These are phyloP conservation scores for Brotula barbata DNA, from an alignment of 2,797 vertebrate species.

Conservation along the genomic window DNA sequence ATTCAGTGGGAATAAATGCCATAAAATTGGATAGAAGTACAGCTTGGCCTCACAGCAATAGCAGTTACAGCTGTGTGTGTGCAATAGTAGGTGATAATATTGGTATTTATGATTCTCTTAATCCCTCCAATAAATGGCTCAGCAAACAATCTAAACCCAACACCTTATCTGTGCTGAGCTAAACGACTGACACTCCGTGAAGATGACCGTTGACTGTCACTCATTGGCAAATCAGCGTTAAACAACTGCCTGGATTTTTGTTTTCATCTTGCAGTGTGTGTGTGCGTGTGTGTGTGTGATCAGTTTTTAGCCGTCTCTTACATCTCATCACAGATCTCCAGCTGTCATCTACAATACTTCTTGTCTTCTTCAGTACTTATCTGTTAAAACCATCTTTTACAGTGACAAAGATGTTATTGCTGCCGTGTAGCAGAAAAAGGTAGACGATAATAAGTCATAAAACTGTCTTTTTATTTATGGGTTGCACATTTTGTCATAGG, in stretches of 20 bases:
- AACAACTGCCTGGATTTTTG: background rate
- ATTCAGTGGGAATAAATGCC: constrained; percentile 19
- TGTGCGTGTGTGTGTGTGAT: background rate
- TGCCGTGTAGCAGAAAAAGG: no score
- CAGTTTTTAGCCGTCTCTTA: background rate
- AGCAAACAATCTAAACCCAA: constrained; percentile 10
- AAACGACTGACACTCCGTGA: constrained; percentile 19
- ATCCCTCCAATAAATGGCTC: constrained; percentile 35
- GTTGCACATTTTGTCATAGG: no score
- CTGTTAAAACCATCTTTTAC: no score
- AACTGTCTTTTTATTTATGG: no score
- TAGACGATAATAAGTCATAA: no score
- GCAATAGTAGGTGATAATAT: constrained; percentile 39
- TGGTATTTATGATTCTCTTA: constrained; percentile 45
- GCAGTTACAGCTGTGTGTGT: constrained; percentile 28
- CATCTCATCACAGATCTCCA: background rate
- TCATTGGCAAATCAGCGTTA: background rate
- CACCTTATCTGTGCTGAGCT: constrained; percentile 15
- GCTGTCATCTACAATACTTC: background rate
- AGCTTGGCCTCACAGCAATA: constrained; percentile 21
- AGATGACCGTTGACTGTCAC: constrained; percentile 14
- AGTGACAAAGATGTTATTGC: no score
- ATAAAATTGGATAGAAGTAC: constrained; percentile 27
- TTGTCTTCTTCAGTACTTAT: no score
- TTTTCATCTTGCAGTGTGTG: background rate